Base-by-base conservation (phyloP, 2,797 vertebrate genomes). In the Lagorchestes hirsutus region DNA sequence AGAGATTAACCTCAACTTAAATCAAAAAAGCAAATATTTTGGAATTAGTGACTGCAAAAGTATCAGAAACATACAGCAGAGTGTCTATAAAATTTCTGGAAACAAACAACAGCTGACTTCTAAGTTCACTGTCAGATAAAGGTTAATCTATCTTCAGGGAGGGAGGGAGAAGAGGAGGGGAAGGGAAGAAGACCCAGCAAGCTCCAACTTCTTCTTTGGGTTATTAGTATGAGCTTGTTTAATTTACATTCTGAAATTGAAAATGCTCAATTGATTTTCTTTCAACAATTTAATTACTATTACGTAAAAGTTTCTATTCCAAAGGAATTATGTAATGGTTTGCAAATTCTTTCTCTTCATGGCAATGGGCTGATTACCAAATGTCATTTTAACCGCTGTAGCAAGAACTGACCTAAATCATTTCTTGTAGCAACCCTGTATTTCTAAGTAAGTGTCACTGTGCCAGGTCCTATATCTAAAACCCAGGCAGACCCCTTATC, bases 281-380 rank as follows among this genome's bases (percentile, higher is more conserved):
- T 46, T 27, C 40, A 82, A 82, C 6, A 82, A 46, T 82, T 82
- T 46, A 82, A 82, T 46, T 46, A 46, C 22, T 82, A 82, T 91
- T 91, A 92, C 59, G 22, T 14, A 87, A 96, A 95, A 13, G 59
- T 11, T 90, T 93, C 50, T 93, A 55, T 90, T 92, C 27, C 18
- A 92, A 91, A 28, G 40, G 54, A 96, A 59, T 54, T 46, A 91
- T 34, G 55, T 52, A 92, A 34, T 74, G 24, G 55, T 34, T 93
- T 57, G 27, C 54, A 94, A 93, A 92, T 46, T 3, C 94, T 0
- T 62, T 54, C 54, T 16, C 28, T 93, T 94, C n/a, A 55, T 55
- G 46, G 56, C 90, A 87, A 16, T 91, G 24, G 59, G 29, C 1
- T 91, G 90, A 92, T 90, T 59, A 27, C 34, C 28, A 52, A 58